phyloP scores from a whole-genome alignment of 2,113 vertebrate species.

The Heliornis fulica region DNA sequence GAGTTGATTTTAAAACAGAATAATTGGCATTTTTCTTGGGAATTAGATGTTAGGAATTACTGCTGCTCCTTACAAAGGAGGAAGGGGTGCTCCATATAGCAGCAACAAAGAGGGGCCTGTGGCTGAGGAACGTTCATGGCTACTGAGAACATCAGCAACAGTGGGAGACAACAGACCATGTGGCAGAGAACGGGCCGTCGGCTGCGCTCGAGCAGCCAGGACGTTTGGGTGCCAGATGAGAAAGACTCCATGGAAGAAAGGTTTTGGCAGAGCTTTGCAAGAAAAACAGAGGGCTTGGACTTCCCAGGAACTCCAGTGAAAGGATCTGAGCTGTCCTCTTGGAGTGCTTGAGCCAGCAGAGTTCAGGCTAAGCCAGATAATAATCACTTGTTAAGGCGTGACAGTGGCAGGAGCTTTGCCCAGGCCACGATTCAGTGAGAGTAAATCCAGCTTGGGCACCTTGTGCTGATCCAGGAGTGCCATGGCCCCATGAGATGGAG shows the following conservation, averaged over 20 bases:
- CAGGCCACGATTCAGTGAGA: neutral
- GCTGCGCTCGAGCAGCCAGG: neutral
- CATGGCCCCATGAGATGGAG: fast-evolving
- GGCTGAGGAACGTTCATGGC: neutral
- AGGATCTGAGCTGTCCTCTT: fast-evolving
- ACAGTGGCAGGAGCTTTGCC: neutral
- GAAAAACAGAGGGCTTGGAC: neutral
- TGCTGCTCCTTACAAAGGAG: neutral
- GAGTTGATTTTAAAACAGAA: neutral
- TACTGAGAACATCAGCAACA: neutral
- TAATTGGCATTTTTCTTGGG: neutral
- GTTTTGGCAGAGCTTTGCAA: neutral
- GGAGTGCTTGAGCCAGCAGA: neutral
- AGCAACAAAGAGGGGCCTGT: neutral
- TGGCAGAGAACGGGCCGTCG: neutral
- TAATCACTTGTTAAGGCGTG: neutral
- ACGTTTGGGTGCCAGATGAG: neutral
- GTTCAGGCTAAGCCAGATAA: neutral
- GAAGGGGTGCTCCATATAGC: neutral
- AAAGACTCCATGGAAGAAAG: neutral
- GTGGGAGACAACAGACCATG: neutral
- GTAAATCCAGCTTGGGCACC: neutral
- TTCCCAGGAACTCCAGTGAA: neutral
- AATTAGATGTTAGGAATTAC: neutral
- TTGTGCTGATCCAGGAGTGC: neutral